A percentile compares a stretch with the other conserved stretches of the same genome.
These are phyloP conservation scores for Hippopotamus amphibius DNA, from an alignment of 2,113 vertebrate species.

Conservation along the genomic window DNA sequence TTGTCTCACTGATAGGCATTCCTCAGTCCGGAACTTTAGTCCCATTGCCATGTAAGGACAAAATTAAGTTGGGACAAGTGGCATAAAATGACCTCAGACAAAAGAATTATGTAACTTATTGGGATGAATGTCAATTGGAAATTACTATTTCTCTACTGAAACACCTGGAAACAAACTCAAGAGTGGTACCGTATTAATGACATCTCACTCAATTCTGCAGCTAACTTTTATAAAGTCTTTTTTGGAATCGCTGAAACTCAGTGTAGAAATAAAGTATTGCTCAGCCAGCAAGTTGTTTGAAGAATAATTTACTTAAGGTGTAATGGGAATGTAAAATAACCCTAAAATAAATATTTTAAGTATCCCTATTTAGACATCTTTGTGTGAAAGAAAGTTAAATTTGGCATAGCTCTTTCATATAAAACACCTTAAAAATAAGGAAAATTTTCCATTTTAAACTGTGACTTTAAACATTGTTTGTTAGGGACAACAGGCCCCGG, in stretches of 20 bases:
- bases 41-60: neutral
- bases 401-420: constrained; percentile 1
- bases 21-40: neutral
- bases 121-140: neutral
- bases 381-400: constrained; percentile 51
- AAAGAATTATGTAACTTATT: neutral
- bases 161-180: neutral
- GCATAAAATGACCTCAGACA: neutral
- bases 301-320: constrained; percentile 58
- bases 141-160: neutral
- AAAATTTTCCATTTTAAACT: neutral
- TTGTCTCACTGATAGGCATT: neutral
- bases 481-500: no score
- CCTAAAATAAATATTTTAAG: constrained; percentile 51
- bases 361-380: constrained; percentile 42
- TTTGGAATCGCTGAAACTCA: neutral
- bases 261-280: constrained; percentile 42
- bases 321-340: constrained; percentile 38
- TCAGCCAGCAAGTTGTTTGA: constrained; percentile 30
- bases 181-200: neutral
- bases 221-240: neutral
- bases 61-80: neutral
- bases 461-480: neutral
- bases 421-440: constrained; percentile 35
- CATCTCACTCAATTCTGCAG: neutral